Percentiles rank a stretch among this genome's conserved stretches.
phyloP scores from a whole-genome alignment of 1,140 invertebrate species.

The Bombus haemorrhoidalis region DNA sequence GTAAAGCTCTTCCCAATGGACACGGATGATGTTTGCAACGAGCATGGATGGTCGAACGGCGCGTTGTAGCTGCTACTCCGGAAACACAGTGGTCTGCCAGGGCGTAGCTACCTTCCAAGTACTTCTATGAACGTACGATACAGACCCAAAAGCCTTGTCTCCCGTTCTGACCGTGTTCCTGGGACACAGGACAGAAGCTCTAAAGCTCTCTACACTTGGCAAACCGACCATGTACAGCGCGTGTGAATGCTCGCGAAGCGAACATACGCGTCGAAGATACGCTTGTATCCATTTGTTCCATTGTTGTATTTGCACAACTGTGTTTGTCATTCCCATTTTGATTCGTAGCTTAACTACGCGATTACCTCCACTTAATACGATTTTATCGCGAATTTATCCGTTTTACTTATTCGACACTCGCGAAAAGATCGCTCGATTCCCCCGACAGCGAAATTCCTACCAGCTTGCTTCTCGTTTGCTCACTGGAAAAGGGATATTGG shows the following conservation, averaged over 20 bases:
- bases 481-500: not conserved
- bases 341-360: constrained; percentile 30
- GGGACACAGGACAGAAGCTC: not conserved
- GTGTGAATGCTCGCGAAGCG: constrained; percentile 4
- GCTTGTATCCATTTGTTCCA: constrained; percentile 16
- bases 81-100: constrained; percentile 36
- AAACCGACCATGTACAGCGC: not conserved
- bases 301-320: constrained; percentile 2
- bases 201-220: constrained; percentile 24
- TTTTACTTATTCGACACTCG: constrained; percentile 28
- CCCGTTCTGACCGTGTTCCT: constrained; percentile 19
- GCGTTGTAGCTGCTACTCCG: constrained; percentile 41
- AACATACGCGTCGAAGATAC: constrained; percentile 7
- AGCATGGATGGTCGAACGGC: constrained; percentile 22
- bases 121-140: constrained; percentile 41
- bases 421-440: not conserved
- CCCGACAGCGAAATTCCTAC: not conserved
- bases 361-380: constrained; percentile 19
- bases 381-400: constrained; percentile 10
- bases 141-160: constrained; percentile 28
- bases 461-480: not conserved
- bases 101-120: constrained; percentile 2
- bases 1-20: constrained; percentile 36
- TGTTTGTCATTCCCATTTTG: constrained; percentile 44
- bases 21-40: constrained; percentile 37